Conservation (phyloP, 2,888 invertebrate genomes). For the Sicus ferrugineus region DNA sequence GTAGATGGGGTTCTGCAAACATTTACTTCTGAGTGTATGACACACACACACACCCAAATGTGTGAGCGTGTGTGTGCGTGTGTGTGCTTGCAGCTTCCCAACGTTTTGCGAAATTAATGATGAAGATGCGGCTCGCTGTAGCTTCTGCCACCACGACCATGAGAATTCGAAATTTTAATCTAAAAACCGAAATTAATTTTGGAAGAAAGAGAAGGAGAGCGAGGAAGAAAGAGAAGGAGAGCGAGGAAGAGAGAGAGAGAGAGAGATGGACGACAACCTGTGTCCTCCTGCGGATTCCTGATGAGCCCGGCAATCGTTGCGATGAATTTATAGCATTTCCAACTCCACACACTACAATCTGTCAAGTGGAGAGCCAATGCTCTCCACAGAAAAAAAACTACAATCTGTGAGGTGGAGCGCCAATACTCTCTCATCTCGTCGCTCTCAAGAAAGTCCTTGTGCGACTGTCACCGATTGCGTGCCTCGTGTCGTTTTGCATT, state of each 20-base stretch:
- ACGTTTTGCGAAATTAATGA: slow-evolving; percentile 34
- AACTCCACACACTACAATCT: neutral
- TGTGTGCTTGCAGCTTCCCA: neutral
- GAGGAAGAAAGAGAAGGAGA: too few relatives aligned
- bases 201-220: neutral
- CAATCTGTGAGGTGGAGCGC: slow-evolving; percentile 47
- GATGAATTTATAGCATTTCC: slow-evolving; percentile 36
- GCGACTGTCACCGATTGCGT: neutral
- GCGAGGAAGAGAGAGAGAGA: too few relatives aligned
- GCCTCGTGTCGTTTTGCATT: slow-evolving; percentile 7
- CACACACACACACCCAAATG: slow-evolving; percentile 7
- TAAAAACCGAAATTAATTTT: slow-evolving; percentile 27
- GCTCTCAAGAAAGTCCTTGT: slow-evolving; percentile 38
- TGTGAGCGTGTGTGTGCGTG: too few relatives aligned
- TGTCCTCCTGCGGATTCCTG: too few relatives aligned
- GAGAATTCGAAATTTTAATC: slow-evolving; percentile 34
- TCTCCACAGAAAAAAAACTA: slow-evolving; percentile 48
- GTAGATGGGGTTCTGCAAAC: neutral
- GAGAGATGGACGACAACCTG: too few relatives aligned
- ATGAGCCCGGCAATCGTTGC: slow-evolving; percentile 54
- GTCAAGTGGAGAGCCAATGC: slow-evolving; percentile 52
- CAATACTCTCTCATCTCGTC: slow-evolving; percentile 54
- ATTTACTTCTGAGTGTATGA: slow-evolving; percentile 25
- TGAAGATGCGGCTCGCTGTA: slow-evolving; percentile 26
- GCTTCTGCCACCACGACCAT: slow-evolving; percentile 24